phyloP scores from a whole-genome alignment of 2,113 vertebrate genomes.

The Nothobranchius furzeri region DNA sequence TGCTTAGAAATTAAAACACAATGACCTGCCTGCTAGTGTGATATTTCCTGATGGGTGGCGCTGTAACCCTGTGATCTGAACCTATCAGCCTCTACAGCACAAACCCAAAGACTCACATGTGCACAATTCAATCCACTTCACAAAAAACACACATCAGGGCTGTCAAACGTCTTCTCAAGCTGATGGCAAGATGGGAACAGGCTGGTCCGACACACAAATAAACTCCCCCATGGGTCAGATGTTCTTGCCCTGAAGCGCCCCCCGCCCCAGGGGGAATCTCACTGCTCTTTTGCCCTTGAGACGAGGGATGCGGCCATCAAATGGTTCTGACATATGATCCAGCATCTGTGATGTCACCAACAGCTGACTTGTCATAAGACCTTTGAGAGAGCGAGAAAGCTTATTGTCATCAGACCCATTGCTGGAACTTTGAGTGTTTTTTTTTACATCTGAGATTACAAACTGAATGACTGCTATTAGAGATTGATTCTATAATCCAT shows the following conservation, averaged over 20 bases:
- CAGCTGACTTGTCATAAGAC: constrained; percentile 93
- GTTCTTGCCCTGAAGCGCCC: constrained; percentile 77
- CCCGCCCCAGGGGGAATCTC: constrained; percentile 48
- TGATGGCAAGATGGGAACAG: constrained; percentile 66
- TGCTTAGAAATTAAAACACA: too few relatives aligned
- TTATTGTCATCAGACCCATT: constrained; percentile 72
- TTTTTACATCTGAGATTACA: constrained; percentile 75
- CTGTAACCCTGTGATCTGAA: constrained; percentile 26
- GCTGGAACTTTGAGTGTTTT: constrained; percentile 59
- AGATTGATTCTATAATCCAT: constrained; percentile 95
- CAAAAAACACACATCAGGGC: constrained; percentile 17
- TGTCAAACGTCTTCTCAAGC: constrained; percentile 70
- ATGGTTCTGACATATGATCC: constrained; percentile 85
- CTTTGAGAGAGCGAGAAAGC: constrained; percentile 63
- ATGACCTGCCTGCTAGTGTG: not conserved
- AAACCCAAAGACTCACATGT: constrained; percentile 9
- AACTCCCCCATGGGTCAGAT: constrained; percentile 76
- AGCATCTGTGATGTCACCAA: constrained; percentile 84
- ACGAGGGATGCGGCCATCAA: constrained; percentile 72
- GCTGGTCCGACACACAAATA: constrained; percentile 44
- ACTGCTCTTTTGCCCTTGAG: constrained; percentile 59
- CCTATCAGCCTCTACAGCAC: not conserved
- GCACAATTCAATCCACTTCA: constrained; percentile 3
- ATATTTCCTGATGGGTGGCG: constrained; percentile 41
- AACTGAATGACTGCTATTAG: constrained; percentile 89